Percentiles rank a stretch among this genome's conserved stretches.
Conservation (phyloP, 2,113 vertebrate genomes). For the Oncorhynchus clarkii region DNA sequence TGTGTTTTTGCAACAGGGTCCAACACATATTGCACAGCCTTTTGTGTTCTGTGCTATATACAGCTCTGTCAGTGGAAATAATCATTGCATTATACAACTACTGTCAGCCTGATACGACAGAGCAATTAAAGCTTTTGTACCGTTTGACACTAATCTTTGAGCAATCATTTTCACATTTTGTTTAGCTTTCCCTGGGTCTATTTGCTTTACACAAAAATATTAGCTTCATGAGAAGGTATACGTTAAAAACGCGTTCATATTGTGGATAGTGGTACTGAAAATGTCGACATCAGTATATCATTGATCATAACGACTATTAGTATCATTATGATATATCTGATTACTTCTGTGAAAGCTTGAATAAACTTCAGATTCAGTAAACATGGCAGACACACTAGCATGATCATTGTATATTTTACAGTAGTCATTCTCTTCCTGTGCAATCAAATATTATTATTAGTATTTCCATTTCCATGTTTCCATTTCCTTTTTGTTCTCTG, state of each 20-base stretch:
- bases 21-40: constrained; percentile 44
- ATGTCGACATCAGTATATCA: constrained; percentile 62
- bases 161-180: constrained; percentile 19
- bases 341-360: constrained; percentile 58
- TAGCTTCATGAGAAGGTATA: constrained; percentile 51
- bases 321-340: constrained; percentile 64
- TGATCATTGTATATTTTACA: not conserved
- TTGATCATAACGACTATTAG: constrained; percentile 51
- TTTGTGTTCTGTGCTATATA: constrained; percentile 42
- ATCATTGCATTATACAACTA: constrained; percentile 45
- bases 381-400: not conserved
- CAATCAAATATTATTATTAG: not conserved
- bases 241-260: constrained; percentile 45
- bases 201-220: constrained; percentile 52
- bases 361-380: constrained; percentile 63
- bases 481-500: not conserved
- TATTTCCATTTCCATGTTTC: not conserved
- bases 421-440: not conserved
- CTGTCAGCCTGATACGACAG: not conserved
- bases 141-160: constrained; percentile 14
- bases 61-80: constrained; percentile 38
- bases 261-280: constrained; percentile 62
- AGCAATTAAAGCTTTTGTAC: constrained; percentile 13
- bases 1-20: constrained; percentile 63
- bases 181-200: constrained; percentile 40